Evolutionary conservation across 2,888 invertebrate species (phyloP), one percentile per base, ranked within the genome.

Genomic region (Pterostichus madidus): DNA sequence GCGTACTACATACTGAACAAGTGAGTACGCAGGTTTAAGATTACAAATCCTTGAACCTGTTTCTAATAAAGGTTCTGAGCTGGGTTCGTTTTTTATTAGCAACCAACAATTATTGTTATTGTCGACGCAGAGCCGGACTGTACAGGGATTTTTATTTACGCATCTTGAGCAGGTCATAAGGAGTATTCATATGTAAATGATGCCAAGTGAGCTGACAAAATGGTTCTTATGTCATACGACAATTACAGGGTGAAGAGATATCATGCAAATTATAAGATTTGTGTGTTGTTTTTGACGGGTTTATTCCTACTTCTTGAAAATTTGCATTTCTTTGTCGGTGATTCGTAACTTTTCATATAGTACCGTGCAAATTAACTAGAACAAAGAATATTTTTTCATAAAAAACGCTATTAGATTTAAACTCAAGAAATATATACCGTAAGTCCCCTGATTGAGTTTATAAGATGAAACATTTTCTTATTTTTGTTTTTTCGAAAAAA

Each of bases 41-140:
- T 78, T 78, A 78, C 78, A 78, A 78, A 78, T 61, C 59, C 78
- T 78, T 78, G 78, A 78, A 78, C 78, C 78, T 78, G 78, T 78
- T 78, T 46, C 78, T 78, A 78, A 78, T 78, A 78, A 78, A 61
- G 61, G 64, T 64, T 64, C 39, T 32, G 56, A 17, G 56, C 56
- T 52, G 7, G n/a, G 15, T 17, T 56, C 17, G 17, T 6, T 39
- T 56, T 56, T 56, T 56, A 56, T 56, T 56, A 17, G 56, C 56
- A 15, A 5, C 56, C 56, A 56, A 56, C 56, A 56, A 56, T 56
- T 56, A 56, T 56, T 56, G 56, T 56, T 56, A 56, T 56, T 56
- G 56, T 56, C 15, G 56, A 56, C n/a, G 24, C 56, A 56, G 56
- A 17, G 17, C 17, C 56, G 56, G 17, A 56, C 17, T 56, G 17